Percentiles rank a stretch among this genome's conserved stretches.
phyloP scores from a whole-genome alignment of 1,140 invertebrate species.

The Dendrolimus kikuchii region DNA sequence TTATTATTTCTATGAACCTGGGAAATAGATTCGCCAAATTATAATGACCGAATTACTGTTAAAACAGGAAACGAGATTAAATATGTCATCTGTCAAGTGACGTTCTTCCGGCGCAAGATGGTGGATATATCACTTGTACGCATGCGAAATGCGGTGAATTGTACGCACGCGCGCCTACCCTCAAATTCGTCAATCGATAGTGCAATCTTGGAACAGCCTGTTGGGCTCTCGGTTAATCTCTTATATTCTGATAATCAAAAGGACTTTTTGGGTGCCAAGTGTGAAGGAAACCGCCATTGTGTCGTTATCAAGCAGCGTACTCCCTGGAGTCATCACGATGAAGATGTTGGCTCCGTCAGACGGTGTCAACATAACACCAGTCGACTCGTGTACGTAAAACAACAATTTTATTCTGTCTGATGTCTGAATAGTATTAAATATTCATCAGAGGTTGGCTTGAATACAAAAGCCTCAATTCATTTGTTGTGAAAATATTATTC shows the following conservation, averaged over 20 bases:
- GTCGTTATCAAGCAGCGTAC: constrained; percentile 57
- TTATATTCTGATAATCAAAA: constrained; percentile 18
- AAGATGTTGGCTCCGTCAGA: constrained; percentile 52
- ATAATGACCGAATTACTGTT: not conserved
- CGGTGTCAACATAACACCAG: constrained; percentile 45
- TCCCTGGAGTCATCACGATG: constrained; percentile 56
- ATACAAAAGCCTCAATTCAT: not conserved
- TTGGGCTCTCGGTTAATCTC: constrained; percentile 41
- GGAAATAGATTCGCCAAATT: not conserved
- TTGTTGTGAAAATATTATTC: no score
- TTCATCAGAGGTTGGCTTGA: not conserved
- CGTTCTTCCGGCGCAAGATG: constrained; percentile 41
- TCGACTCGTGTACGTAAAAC: constrained; percentile 49
- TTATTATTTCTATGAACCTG: no score
- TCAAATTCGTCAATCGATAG: constrained; percentile 47
- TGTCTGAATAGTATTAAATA: not conserved
- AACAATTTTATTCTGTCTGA: constrained; percentile 9
- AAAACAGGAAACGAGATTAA: constrained; percentile 3
- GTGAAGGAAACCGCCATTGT: constrained; percentile 44
- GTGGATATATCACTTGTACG: constrained; percentile 17
- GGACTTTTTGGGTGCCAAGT: constrained; percentile 27
- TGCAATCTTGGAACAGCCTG: constrained; percentile 60
- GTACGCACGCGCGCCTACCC: constrained; percentile 43
- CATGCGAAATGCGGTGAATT: constrained; percentile 25
- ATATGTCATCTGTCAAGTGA: constrained; percentile 51